A percentile compares a stretch with the other conserved stretches of the same genome.
phyloP scores from a whole-genome alignment of 2,797 vertebrate species.

The Enteromius unitaeniatus region DNA sequence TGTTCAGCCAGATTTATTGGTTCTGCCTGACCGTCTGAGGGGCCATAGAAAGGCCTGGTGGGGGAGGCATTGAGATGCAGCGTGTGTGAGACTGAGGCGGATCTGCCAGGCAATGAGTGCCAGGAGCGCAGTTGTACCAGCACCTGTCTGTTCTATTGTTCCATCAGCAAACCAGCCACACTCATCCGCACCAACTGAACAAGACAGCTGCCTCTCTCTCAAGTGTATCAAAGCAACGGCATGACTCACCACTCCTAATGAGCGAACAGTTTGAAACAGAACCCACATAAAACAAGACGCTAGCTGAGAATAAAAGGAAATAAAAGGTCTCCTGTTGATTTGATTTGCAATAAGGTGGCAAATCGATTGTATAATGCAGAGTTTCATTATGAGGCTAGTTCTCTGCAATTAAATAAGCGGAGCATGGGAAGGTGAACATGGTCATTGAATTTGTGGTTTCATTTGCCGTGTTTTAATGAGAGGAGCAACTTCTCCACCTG shows the following conservation, averaged over 20 bases:
- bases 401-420: constrained; percentile 45
- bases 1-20: not conserved
- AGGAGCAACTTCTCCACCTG: constrained; percentile 68
- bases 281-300: constrained; percentile 10
- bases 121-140: constrained; percentile 56
- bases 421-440: constrained; percentile 54
- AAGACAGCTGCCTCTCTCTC: constrained; percentile 21
- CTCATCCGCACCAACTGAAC: constrained; percentile 54
- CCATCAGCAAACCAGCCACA: constrained; percentile 36
- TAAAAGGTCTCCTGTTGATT: not conserved
- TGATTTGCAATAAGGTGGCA: constrained; percentile 2
- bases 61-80: constrained; percentile 38
- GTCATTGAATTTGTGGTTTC: constrained; percentile 30
- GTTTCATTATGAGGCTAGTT: constrained; percentile 12
- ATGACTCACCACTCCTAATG: constrained; percentile 22
- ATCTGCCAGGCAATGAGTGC: constrained; percentile 57
- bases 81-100: constrained; percentile 12
- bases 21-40: constrained; percentile 13
- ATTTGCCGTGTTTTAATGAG: constrained; percentile 64
- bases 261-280: constrained; percentile 12
- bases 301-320: constrained; percentile 7
- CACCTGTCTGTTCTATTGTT: constrained; percentile 64
- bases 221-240: constrained; percentile 1
- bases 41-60: constrained; percentile 7
- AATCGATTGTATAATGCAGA: constrained; percentile 1